Conservation (phyloP, 2,888 invertebrate species). For the Argynnis bischoffii region DNA sequence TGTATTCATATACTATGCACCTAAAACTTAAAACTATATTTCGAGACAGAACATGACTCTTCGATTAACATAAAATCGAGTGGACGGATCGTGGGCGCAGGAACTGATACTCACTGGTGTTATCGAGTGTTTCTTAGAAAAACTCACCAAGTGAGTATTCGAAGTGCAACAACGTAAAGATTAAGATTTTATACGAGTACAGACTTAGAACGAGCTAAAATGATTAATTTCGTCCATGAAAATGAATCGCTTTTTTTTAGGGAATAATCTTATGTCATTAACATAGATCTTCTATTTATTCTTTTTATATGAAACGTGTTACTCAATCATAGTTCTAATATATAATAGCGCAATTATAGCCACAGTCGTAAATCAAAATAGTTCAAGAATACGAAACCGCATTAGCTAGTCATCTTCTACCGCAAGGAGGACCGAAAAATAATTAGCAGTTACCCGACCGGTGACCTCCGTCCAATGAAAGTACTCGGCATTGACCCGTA, state of each 20-base stretch:
- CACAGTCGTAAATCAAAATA: conserved; percentile 42
- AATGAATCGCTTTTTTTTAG: too few species aligned
- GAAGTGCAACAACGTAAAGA: conserved; percentile 6
- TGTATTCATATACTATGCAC: conserved; percentile 49
- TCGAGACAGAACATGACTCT: conserved; percentile 72
- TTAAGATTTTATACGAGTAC: not conserved
- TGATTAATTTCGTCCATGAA: too few species aligned
- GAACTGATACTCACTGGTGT: conserved; percentile 46
- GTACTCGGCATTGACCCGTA: conserved; percentile 72
- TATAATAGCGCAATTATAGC: conserved; percentile 13
- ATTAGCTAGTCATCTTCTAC: conserved; percentile 54
- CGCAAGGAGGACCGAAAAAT: conserved; percentile 65
- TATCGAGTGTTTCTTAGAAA: conserved; percentile 30
- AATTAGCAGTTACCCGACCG: conserved; percentile 66
- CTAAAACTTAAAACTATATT: conserved; percentile 62
- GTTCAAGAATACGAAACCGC: conserved; percentile 62
- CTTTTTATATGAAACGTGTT: not conserved
- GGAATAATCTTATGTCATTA: too few species aligned
- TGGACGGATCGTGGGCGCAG: conserved; percentile 71
- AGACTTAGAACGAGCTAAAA: too few species aligned
- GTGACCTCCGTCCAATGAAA: conserved; percentile 57
- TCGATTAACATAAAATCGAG: conserved; percentile 81
- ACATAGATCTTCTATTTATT: too few species aligned
- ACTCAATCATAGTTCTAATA: conserved; percentile 9
- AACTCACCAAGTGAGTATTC: conserved; percentile 14